Evolutionary conservation across 1,140 invertebrate species (phyloP), one percentile per base, ranked within the genome.

Genomic region (Bicyclus anynana): DNA sequence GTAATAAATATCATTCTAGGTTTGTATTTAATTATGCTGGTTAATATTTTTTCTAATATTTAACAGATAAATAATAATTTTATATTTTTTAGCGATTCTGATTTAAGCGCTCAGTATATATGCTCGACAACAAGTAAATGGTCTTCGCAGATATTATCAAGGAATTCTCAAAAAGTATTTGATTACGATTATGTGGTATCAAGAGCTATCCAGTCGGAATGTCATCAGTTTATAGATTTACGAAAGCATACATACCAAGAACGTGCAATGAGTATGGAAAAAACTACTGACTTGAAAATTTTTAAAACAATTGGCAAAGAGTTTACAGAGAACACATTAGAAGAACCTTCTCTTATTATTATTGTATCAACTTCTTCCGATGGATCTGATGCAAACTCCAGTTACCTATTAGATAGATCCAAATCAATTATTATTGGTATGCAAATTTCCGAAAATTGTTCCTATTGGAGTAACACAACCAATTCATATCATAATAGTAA

Each of bases 401-500:
- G 33, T 5, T 46, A 29, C 16, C 48, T 48, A 18, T 12, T 17
- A 5, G 17, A 59, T 20, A 47, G 10, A n/a, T 9, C 44, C 7
- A 56, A 51, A 42, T 75, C 74, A 5, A 64, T 68, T 13, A 61
- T 74, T 46, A 74, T 63, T 29, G n/a, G n/a, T n/a, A 65, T 74
- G 13, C 62, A 73, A 37, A 16, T 74, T 21, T 70, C 65, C 13
- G 53, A 69, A 57, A 65, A 56, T 23, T 20, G 49, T 37, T 38
- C 23, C 13, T 53, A 40, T 10, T 66, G 57, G 51, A 69, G 56
- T 13, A 47, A 42, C 14, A 58, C 29, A 12, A 16, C 14, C n/a
- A n/a, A n/a, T n/a, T 14, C 46, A 35, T 16, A 21, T 37, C 38
- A 49, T 38, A 33, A 40, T 21, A 49, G 66, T 69, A 56, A 69